These are phyloP conservation scores for Lampris incognitus DNA, from an alignment of 2,113 vertebrate species.

Conservation along the genomic window DNA sequence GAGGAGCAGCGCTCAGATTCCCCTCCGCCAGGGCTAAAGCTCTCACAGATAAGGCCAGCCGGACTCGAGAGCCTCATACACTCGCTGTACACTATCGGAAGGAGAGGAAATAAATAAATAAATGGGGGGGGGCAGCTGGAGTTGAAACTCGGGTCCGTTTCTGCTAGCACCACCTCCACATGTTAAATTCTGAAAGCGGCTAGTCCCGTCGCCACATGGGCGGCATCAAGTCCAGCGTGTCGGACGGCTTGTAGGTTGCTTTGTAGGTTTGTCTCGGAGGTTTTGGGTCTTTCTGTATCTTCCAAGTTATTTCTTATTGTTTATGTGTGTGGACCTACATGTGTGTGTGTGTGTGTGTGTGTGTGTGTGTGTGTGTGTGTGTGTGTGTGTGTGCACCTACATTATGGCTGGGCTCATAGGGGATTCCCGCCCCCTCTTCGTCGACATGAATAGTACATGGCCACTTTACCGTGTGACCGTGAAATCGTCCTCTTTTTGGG, in stretches of 20 bases:
- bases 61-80: background rate
- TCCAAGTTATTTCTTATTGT: too few species aligned
- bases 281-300: too few species aligned
- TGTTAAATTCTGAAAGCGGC: background rate
- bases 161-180: background rate
- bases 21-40: background rate
- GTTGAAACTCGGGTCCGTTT: background rate
- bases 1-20: background rate
- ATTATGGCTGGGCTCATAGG: background rate
- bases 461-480: constrained; percentile 40
- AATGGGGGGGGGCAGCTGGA: too few species aligned
- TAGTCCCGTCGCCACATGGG: background rate
- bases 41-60: constrained; percentile 12
- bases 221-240: too few species aligned
- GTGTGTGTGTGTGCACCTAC: background rate
- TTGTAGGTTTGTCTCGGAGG: too few species aligned
- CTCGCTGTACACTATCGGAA: background rate
- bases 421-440: background rate
- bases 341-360: background rate
- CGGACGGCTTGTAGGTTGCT: too few species aligned
- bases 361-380: background rate
- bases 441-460: constrained; percentile 35
- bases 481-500: constrained; percentile 40
- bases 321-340: background rate
- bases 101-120: background rate